These are phyloP conservation scores for Cantharis nigra DNA, from an alignment of 2,888 invertebrate genomes.

Conservation along the genomic window DNA sequence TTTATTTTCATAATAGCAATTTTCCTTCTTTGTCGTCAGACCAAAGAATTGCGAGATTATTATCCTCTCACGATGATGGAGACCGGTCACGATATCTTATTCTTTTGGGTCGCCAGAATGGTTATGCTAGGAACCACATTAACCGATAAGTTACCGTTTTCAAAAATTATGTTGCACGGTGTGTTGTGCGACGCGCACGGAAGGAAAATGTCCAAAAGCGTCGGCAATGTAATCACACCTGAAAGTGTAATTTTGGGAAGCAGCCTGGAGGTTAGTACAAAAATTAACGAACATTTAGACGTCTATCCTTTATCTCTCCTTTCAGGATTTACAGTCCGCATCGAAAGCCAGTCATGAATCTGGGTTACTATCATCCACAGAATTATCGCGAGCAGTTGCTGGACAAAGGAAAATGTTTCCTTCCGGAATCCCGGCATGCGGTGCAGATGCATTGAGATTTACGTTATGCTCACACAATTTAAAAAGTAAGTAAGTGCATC, in stretches of 20 bases:
- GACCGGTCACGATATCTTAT: slow-evolving; percentile 96
- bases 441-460: slow-evolving; percentile 89
- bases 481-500: slow-evolving; percentile 48
- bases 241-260: slow-evolving; percentile 93
- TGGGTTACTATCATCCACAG: slow-evolving; percentile 49
- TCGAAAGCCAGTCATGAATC: slow-evolving; percentile 38
- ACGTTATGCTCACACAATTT: slow-evolving; percentile 60
- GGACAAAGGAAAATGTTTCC: slow-evolving; percentile 64
- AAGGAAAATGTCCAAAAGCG: slow-evolving; percentile 97
- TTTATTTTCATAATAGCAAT: too few relatives aligned
- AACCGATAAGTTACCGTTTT: slow-evolving; percentile 90
- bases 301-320: background rate
- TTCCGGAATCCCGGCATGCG: slow-evolving; percentile 95
- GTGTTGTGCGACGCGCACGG: slow-evolving; percentile 98
- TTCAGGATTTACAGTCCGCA: slow-evolving; percentile 42
- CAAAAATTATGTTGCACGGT: slow-evolving; percentile 92
- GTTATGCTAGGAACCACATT: slow-evolving; percentile 94
- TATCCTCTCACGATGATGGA: slow-evolving; percentile 93
- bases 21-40: slow-evolving; percentile 51
- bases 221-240: slow-evolving; percentile 98
- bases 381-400: slow-evolving; percentile 53
- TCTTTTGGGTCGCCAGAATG: slow-evolving; percentile 99
- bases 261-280: slow-evolving; percentile 67
- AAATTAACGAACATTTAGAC: background rate
- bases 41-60: slow-evolving; percentile 56